Conservation (phyloP, 2,113 vertebrate species). For the Craseonycteris thonglongyai region DNA sequence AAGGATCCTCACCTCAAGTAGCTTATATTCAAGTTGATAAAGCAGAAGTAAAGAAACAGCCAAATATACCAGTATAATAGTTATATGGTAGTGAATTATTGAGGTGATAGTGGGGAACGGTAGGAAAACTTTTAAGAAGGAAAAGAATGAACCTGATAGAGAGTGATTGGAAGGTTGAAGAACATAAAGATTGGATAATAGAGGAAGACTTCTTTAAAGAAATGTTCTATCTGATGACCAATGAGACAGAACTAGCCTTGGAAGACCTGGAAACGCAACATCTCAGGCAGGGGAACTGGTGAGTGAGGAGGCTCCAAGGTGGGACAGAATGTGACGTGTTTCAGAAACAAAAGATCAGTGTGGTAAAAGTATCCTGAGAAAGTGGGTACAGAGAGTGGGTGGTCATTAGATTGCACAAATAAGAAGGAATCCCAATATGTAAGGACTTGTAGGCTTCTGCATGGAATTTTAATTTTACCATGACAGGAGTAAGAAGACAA, state of each 20-base stretch:
- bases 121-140: background rate
- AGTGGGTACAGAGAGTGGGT: no score
- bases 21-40: background rate
- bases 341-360: background rate
- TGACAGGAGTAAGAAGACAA: background rate
- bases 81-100: accelerated
- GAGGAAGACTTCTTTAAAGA: background rate
- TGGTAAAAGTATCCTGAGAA: background rate
- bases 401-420: background rate
- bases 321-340: background rate
- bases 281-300: background rate
- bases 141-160: background rate
- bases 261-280: background rate
- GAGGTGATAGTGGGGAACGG: background rate
- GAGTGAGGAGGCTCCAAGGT: background rate
- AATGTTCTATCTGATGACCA: background rate
- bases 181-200: background rate
- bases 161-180: background rate
- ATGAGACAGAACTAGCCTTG: background rate
- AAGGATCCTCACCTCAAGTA: background rate
- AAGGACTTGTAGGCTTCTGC: background rate
- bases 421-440: no score
- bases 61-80: background rate
- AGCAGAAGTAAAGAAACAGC: background rate
- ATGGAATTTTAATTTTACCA: background rate